Evolutionary conservation across 2,888 invertebrate species (phyloP).

Genomic region (Melinopterus prodromus): DNA sequence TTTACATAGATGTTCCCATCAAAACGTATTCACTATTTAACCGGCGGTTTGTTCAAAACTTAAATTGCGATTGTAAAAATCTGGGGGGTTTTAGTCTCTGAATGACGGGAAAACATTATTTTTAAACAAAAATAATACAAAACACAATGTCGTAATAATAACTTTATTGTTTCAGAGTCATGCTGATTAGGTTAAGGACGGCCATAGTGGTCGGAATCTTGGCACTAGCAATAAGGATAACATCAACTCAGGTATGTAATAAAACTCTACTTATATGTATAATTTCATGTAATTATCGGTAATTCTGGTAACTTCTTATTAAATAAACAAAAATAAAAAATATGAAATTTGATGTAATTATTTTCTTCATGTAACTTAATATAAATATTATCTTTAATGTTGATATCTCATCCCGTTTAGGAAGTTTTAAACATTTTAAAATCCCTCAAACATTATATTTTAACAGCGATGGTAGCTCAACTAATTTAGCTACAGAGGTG

Average conservation of each 20-base stretch:
- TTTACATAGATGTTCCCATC: not conserved
- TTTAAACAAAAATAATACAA: not conserved
- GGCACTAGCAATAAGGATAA: slow-evolving; percentile 64
- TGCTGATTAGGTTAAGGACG: slow-evolving; percentile 79
- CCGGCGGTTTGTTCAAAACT: no score
- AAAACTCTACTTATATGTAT: slow-evolving; percentile 12
- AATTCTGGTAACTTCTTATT: no score
- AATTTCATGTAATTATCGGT: not conserved
- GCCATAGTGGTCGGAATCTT: slow-evolving; percentile 73
- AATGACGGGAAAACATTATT: not conserved
- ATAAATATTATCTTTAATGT: no score
- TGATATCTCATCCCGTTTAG: not conserved
- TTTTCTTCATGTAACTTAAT: no score
- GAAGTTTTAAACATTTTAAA: not conserved
- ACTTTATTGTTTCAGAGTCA: slow-evolving; percentile 69
- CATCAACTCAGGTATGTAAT: slow-evolving; percentile 70
- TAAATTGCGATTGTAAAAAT: no score
- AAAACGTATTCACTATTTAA: not conserved
- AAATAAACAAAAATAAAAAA: no score
- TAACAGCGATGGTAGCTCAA: not conserved
- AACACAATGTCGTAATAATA: not conserved
- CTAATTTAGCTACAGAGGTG: no score
- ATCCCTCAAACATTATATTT: not conserved
- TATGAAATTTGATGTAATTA: no score
- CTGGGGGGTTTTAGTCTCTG: no score